Percentiles rank a stretch among this genome's conserved stretches.
Conservation (phyloP, 2,888 invertebrate species). For the Hybos culiciformis region DNA sequence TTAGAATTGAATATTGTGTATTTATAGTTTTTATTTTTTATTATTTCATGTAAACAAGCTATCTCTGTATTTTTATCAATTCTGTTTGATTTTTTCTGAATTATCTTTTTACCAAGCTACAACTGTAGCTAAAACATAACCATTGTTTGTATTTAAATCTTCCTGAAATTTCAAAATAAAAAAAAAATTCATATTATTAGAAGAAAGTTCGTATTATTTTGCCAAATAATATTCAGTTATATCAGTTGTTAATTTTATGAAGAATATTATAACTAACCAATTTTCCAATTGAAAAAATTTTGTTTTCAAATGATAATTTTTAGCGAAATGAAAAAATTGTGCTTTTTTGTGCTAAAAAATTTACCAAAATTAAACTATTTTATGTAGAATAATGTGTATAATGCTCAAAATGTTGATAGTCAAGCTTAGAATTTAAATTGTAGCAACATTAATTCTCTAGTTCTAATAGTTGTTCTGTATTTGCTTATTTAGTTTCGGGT, state of each 20-base stretch:
- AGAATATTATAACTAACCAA: no score
- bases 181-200: background rate
- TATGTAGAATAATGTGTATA: no score
- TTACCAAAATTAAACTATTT: no score
- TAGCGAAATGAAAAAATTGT: background rate
- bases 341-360: no score
- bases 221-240: background rate
- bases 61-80: background rate
- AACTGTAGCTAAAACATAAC: slow-evolving; percentile 50
- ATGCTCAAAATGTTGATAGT: no score
- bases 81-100: background rate
- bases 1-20: background rate
- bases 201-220: background rate
- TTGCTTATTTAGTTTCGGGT: no score
- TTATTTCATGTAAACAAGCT: background rate
- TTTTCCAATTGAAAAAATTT: background rate
- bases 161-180: slow-evolving; percentile 42
- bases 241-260: background rate
- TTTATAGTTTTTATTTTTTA: background rate
- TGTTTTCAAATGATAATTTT: background rate
- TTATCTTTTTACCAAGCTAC: slow-evolving; percentile 39
- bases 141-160: slow-evolving; percentile 49
- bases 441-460: no score
- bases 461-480: no score
- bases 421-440: no score